Evolutionary conservation across 2,113 vertebrate species (phyloP).

Genomic region (Hyperopisus bebe): DNA sequence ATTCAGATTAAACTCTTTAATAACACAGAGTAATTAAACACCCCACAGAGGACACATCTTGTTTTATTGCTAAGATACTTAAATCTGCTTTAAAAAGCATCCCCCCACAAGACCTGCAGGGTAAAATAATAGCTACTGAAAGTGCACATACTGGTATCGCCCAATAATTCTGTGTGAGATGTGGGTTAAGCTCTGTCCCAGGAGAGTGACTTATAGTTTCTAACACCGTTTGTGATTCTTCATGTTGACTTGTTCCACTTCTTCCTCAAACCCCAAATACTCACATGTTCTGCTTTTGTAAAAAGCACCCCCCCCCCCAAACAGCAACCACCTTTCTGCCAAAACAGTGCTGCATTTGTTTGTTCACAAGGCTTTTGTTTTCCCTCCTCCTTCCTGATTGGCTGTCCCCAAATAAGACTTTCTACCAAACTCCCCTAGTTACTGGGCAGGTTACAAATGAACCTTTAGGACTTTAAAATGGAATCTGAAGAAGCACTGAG

Average conservation of each 20-base stretch:
- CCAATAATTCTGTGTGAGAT: neutral
- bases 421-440: neutral
- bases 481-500: neutral
- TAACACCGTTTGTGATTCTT: neutral
- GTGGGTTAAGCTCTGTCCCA: neutral
- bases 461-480: neutral
- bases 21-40: slow-evolving; percentile 27
- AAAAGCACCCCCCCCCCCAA: neutral
- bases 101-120: neutral
- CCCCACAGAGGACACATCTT: neutral
- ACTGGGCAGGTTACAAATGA: neutral
- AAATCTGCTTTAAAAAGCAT: neutral
- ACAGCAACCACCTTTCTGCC: neutral
- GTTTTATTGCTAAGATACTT: neutral
- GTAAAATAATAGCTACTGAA: neutral
- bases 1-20: slow-evolving; percentile 20
- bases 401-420: neutral
- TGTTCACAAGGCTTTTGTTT: neutral
- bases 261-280: neutral
- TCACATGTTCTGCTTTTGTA: neutral
- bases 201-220: neutral
- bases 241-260: neutral
- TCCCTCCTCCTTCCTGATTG: neutral
- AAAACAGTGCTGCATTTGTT: neutral
- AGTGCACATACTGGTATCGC: neutral